Conservation (phyloP, 2,797 vertebrate species). For the Sciaenops ocellatus region DNA sequence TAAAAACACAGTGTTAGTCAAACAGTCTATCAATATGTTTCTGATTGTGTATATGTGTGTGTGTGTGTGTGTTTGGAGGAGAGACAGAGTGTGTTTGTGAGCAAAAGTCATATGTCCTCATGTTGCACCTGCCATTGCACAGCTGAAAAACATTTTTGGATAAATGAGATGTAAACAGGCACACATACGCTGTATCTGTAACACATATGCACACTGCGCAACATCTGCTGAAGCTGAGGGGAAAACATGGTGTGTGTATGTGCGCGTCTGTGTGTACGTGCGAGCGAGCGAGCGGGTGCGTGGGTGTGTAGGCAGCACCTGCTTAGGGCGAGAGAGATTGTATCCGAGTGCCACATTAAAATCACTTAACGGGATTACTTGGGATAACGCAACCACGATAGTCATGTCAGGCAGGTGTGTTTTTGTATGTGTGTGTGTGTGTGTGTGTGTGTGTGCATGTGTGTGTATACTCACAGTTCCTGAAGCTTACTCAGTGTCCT, state of each 20-base stretch:
- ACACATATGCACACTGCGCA: constrained; percentile 74
- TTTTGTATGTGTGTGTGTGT: constrained; percentile 59
- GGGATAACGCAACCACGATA: constrained; percentile 81
- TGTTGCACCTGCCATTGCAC: constrained; percentile 83
- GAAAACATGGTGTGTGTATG: constrained; percentile 59
- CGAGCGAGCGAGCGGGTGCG: constrained; percentile 60
- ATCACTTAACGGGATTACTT: constrained; percentile 85
- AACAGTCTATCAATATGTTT: constrained; percentile 56
- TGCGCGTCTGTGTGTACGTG: constrained; percentile 47
- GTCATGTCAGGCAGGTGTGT: constrained; percentile 82
- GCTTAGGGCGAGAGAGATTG: constrained; percentile 83
- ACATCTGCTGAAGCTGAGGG: constrained; percentile 84
- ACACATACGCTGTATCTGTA: constrained; percentile 76
- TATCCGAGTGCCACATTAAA: constrained; percentile 86
- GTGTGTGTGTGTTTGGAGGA: constrained; percentile 39
- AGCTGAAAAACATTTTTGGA: constrained; percentile 85
- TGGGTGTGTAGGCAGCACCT: constrained; percentile 83
- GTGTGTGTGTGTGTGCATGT: constrained; percentile 27
- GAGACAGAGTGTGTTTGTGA: constrained; percentile 49
- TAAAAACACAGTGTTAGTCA: constrained; percentile 56
- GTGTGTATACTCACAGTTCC: constrained; percentile 91
- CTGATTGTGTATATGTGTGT: constrained; percentile 42
- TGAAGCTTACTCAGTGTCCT: constrained; percentile 94
- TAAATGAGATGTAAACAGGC: constrained; percentile 82
- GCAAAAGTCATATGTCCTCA: constrained; percentile 70